Evolutionary conservation across 2,113 vertebrate genomes (phyloP).

Genomic region (Steatornis caripensis): DNA sequence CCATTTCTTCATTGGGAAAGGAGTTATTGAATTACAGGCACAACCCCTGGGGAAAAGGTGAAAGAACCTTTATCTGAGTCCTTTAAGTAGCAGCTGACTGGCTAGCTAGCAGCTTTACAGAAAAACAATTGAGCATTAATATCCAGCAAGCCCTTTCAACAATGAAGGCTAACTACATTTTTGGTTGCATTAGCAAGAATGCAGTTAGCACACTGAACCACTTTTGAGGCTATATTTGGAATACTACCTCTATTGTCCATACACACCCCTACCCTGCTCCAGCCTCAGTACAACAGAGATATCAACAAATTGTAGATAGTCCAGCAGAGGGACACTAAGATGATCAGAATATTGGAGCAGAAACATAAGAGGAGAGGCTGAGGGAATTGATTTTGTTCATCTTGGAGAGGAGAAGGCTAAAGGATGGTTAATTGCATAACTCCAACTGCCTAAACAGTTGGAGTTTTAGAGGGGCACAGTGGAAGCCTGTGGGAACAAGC

Average conservation of each 20-base stretch:
- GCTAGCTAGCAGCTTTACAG: background rate
- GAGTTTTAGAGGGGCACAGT: background rate
- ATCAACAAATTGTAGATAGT: background rate
- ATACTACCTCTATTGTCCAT: background rate
- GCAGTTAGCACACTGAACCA: background rate
- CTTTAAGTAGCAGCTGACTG: background rate
- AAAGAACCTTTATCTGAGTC: background rate
- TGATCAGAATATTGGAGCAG: background rate
- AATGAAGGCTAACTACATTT: background rate
- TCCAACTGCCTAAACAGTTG: background rate
- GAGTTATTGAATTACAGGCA: background rate
- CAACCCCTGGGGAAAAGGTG: background rate
- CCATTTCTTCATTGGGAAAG: background rate
- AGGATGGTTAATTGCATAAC: background rate
- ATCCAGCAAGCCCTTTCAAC: background rate
- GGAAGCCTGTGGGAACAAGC: background rate
- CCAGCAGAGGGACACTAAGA: background rate
- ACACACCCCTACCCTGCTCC: background rate
- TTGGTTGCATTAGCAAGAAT: background rate
- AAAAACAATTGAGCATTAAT: background rate
- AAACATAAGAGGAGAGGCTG: background rate
- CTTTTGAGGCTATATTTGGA: background rate
- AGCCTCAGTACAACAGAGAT: background rate
- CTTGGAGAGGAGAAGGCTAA: background rate
- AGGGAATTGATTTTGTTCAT: background rate